Evolutionary conservation across 1,140 invertebrate species (phyloP).

Genomic region (Diorhabda elongata): DNA sequence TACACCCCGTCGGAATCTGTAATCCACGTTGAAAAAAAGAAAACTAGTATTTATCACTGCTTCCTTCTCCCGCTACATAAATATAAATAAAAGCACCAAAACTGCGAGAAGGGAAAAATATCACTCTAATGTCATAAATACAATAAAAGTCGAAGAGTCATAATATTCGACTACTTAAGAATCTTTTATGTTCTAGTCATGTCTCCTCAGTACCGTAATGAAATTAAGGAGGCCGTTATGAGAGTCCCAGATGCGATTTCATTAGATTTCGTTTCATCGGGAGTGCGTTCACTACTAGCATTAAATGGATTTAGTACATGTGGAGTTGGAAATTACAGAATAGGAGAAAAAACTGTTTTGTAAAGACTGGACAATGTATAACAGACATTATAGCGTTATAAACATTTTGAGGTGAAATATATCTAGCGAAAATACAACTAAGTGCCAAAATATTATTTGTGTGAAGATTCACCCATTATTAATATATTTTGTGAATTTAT

Average conservation of each 20-base stretch:
- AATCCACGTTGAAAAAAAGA: too few species aligned
- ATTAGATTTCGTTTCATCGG: slow-evolving; percentile 2
- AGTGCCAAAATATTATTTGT: too few species aligned
- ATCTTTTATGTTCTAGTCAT: neutral
- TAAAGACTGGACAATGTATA: neutral
- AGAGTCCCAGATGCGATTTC: slow-evolving; percentile 1
- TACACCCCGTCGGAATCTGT: too few species aligned
- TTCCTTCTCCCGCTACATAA: neutral
- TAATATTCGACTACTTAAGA: neutral
- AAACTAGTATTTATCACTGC: too few species aligned
- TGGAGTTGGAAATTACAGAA: neutral
- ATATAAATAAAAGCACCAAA: neutral
- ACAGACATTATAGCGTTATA: too few species aligned
- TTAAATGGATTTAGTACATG: neutral
- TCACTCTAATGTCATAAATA: neutral
- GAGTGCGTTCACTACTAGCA: neutral
- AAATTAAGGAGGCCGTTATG: neutral
- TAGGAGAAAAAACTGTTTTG: slow-evolving; percentile 1
- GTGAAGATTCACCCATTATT: too few species aligned
- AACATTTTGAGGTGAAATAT: too few species aligned
- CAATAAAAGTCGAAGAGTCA: neutral
- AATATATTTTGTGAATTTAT: too few species aligned
- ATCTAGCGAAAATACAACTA: too few species aligned
- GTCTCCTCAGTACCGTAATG: neutral
- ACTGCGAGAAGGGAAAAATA: neutral